Base-by-base conservation (phyloP, 2,888 invertebrate species). In the Eudasyphora cyanicolor region DNA sequence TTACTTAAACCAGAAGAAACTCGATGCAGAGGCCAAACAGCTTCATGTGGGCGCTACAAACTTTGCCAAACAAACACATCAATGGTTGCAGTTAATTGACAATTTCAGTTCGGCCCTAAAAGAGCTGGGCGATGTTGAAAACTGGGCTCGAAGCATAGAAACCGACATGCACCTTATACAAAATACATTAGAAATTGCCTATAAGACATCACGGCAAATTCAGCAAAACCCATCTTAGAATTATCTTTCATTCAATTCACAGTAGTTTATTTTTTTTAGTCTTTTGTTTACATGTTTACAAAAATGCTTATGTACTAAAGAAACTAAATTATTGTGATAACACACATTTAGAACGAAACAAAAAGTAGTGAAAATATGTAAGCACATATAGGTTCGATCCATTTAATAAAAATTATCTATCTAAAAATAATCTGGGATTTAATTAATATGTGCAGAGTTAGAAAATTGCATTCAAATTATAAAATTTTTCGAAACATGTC, bases 51-150 rank as follows among this genome's bases (percentile, higher is more conserved):
- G 98, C 89, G 98, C 99, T 6, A 95, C 96, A 5, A 97, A 97
- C 90, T 98, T 99, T 93, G 95, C 98, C 0, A 98, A 98, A 92
- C 99, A 99, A 92, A 98, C 99, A 0, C 96, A 97, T 86, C 98
- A 98, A 88, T 99, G 99, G 99, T 93, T 99, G n/a, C 95, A 95
- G 85, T 93, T 99, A 71, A 96, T 97, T 0, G 97, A 97, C 91
- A 95, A 95, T 84, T 97, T 97, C 89, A 97, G 97, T 88, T 95
- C 96, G 89, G 96, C 97, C 0, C 93, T 98, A 1, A 97, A 91
- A 88, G 99, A 99, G 93, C 95, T 99, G 76, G 99, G 99, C 0
- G 99, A 99, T 93, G 98, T 99, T 0, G 98, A 99, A 91, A 99
- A 98, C 91, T 99, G 99, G 99, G 98, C 99, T 0, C 95, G 96